A percentile compares a stretch with the other conserved stretches of the same genome.
phyloP scores from a whole-genome alignment of 2,113 vertebrate species.

The Gadus macrocephalus region DNA sequence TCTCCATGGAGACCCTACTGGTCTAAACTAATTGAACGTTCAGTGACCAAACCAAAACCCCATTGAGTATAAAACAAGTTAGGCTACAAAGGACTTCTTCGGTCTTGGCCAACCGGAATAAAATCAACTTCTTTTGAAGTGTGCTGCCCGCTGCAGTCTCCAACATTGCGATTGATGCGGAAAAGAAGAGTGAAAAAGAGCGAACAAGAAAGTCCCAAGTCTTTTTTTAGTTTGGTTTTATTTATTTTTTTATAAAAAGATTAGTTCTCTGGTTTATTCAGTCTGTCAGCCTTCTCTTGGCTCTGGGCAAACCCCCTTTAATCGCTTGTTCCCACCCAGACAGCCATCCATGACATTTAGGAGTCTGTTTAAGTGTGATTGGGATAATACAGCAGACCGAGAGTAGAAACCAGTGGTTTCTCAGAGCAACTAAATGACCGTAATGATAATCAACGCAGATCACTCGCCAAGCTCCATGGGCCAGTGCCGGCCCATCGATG shows the following conservation, averaged over 20 bases:
- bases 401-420: slow-evolving; percentile 24
- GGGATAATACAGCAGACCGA: slow-evolving; percentile 36
- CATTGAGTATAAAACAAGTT: too few relatives aligned
- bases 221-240: too few relatives aligned
- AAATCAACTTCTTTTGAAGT: neutral
- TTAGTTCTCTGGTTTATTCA: slow-evolving; percentile 31
- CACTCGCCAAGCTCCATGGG: slow-evolving; percentile 35
- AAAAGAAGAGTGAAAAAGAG: slow-evolving; percentile 19
- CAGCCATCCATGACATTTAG: slow-evolving; percentile 45
- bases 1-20: too few relatives aligned
- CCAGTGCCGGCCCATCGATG: slow-evolving; percentile 40
- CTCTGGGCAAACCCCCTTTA: slow-evolving; percentile 56
- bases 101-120: neutral
- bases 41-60: too few relatives aligned
- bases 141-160: neutral
- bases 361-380: slow-evolving; percentile 49
- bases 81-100: too few relatives aligned
- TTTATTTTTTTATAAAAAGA: slow-evolving; percentile 27
- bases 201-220: slow-evolving; percentile 3
- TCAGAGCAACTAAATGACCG: slow-evolving; percentile 34
- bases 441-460: slow-evolving; percentile 35
- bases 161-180: neutral
- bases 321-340: slow-evolving; percentile 49
- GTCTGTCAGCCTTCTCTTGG: slow-evolving; percentile 27
- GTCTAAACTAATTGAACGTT: too few relatives aligned